These are phyloP conservation scores for Falco columbarius DNA, from an alignment of 2,797 vertebrate genomes.

Conservation along the genomic window DNA sequence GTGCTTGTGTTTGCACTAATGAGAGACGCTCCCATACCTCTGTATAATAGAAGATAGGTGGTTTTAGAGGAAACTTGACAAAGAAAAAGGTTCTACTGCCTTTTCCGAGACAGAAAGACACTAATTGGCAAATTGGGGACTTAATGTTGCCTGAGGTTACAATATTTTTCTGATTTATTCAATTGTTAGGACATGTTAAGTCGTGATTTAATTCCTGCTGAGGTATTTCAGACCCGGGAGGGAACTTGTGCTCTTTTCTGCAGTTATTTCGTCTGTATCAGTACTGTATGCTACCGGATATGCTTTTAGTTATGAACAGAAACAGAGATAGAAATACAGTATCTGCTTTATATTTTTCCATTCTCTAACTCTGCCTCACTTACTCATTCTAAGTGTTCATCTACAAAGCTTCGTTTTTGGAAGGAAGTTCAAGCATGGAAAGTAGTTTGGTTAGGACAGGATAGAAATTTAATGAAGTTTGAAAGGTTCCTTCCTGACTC, in stretches of 20 bases:
- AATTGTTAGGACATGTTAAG: neutral
- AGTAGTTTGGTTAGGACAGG: slow-evolving; percentile 31
- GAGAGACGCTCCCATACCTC: neutral
- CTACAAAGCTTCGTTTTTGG: neutral
- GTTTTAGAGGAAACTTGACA: neutral
- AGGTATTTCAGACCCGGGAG: slow-evolving; percentile 38
- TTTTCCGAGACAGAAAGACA: neutral
- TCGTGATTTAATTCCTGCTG: slow-evolving; percentile 33
- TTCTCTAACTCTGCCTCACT: neutral
- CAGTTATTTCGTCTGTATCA: neutral
- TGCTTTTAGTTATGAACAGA: neutral
- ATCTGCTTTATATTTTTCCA: neutral
- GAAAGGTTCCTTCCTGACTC: slow-evolving; percentile 68
- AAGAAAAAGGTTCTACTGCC: neutral
- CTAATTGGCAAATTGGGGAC: slow-evolving; percentile 1
- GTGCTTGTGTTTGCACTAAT: neutral
- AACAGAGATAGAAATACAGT: neutral
- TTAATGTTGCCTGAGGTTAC: slow-evolving; percentile 9
- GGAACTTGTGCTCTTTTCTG: neutral
- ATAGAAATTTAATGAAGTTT: slow-evolving; percentile 33
- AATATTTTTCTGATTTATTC: slow-evolving; percentile 10
- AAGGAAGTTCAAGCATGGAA: slow-evolving; percentile 56
- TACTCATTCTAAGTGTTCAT: neutral
- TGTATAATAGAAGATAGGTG: neutral
- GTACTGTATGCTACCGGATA: neutral